These are phyloP conservation scores for Diplodus puntazzo DNA, from an alignment of 2,797 vertebrate genomes.

Conservation along the genomic window DNA sequence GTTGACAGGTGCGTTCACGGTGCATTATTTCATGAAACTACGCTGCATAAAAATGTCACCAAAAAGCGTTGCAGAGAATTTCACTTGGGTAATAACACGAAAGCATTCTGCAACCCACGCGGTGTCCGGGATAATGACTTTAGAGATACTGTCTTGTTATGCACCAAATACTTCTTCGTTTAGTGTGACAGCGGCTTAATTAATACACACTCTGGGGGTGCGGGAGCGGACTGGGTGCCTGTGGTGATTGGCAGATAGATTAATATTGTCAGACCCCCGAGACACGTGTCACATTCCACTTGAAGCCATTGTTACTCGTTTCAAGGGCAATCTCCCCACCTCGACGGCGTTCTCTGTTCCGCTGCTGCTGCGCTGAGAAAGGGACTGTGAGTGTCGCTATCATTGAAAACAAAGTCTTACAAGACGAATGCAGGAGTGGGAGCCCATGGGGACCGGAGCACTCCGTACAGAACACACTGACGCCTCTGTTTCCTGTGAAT, in stretches of 20 bases:
- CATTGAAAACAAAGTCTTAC: slow-evolving; percentile 46
- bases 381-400: slow-evolving; percentile 54
- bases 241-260: slow-evolving; percentile 92
- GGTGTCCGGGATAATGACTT: slow-evolving; percentile 85
- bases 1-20: slow-evolving; percentile 52
- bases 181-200: slow-evolving; percentile 87
- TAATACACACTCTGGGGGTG: slow-evolving; percentile 89
- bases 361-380: slow-evolving; percentile 49
- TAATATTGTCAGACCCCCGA: slow-evolving; percentile 93
- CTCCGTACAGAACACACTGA: slow-evolving; percentile 41
- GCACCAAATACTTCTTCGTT: slow-evolving; percentile 84
- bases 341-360: slow-evolving; percentile 31
- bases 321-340: slow-evolving; percentile 89
- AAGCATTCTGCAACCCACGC: slow-evolving; percentile 58
- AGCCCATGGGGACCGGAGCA: slow-evolving; percentile 36
- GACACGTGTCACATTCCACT: slow-evolving; percentile 89
- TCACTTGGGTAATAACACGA: slow-evolving; percentile 74
- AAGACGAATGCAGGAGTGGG: slow-evolving; percentile 30
- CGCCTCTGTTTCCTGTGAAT: slow-evolving; percentile 21
- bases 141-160: slow-evolving; percentile 86
- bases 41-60: slow-evolving; percentile 61
- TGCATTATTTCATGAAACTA: slow-evolving; percentile 49
- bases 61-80: slow-evolving; percentile 64
- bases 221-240: slow-evolving; percentile 80
- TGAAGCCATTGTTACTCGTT: slow-evolving; percentile 85